Base-by-base conservation (phyloP, 2,797 vertebrate species). In the Moxostoma hubbsi region DNA sequence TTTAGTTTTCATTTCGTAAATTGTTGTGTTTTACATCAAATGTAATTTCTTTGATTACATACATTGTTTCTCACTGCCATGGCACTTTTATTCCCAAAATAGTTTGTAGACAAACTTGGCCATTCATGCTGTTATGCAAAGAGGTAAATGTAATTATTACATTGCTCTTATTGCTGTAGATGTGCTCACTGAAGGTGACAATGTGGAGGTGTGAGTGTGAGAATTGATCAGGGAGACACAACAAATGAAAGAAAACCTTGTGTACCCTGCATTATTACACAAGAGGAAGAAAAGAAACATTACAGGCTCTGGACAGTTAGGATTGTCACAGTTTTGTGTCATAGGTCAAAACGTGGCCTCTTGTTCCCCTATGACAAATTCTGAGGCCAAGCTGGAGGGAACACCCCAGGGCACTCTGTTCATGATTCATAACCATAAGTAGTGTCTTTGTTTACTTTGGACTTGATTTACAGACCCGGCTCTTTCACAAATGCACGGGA, bases 161-260 rank as follows among this genome's bases (percentile, higher is more conserved):
- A 55, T 51, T 75, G 43, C 53, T 80, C 64, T 73, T 49, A 59
- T 61, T 77, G 77, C 51, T 50, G 61, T 47, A 82, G 64, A 67
- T 51, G 7, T 24, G 36, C 69, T 74, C 68, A 15, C 45, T 46
- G 54, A 70, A 82, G 78, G 76, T 81, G 83, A 75, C 71, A 82
- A 77, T 64, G 55, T 70, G 83, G 77, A 65, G 83, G 83, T 80
- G 71, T 59, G 68, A 63, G 79, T 75, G 81, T 82, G 80, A 80
- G 73, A 82, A 82, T 85, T 85, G 57, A 73, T 81, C 64, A 71
- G 77, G 75, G 70, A 82, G 70, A 72, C 18, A 77, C 58, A 77
- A 80, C 11, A 54, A 77, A 55, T 12, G 51, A 63, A 65, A 64
- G 54, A 73, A 12, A 63, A 59, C 15, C 13, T 9, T 67, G 9